Evolutionary conservation across 2,888 invertebrate species (phyloP).

Genomic region (Euplexia lucipara): DNA sequence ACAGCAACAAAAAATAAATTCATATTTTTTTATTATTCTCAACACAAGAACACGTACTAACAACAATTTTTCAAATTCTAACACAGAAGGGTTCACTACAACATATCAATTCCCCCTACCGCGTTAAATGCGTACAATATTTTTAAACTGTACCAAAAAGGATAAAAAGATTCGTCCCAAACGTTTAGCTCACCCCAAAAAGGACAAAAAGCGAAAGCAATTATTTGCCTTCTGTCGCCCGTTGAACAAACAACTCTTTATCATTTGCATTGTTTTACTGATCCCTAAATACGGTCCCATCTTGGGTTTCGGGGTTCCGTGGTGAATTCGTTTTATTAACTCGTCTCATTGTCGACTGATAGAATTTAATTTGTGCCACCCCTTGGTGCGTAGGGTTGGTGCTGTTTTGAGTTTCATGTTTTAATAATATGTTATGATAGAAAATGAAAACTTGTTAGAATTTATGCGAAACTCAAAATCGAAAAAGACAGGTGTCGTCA

Average conservation of each 20-base stretch:
- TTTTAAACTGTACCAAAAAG: constrained; percentile 63
- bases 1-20: neutral
- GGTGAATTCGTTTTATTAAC: constrained; percentile 89
- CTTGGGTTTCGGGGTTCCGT: constrained; percentile 81
- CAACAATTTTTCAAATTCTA: constrained; percentile 33
- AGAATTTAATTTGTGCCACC: constrained; percentile 89
- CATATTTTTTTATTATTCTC: neutral
- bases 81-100: constrained; percentile 35
- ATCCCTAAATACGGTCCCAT: constrained; percentile 77
- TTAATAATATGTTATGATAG: constrained; percentile 2
- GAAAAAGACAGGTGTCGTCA: neutral
- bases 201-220: constrained; percentile 77
- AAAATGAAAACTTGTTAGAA: too few relatives aligned
- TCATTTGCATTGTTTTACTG: constrained; percentile 84
- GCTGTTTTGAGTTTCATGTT: neutral
- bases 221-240: constrained; percentile 86
- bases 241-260: constrained; percentile 85
- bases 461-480: neutral
- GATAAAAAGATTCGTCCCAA: constrained; percentile 59
- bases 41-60: constrained; percentile 1
- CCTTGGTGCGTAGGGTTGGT: constrained; percentile 78
- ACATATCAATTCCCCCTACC: constrained; percentile 53
- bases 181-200: constrained; percentile 68
- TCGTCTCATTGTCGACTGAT: constrained; percentile 89
- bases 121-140: constrained; percentile 62